Base-by-base conservation (phyloP, 2,888 invertebrate species). In the Leptopterna dolabrata region DNA sequence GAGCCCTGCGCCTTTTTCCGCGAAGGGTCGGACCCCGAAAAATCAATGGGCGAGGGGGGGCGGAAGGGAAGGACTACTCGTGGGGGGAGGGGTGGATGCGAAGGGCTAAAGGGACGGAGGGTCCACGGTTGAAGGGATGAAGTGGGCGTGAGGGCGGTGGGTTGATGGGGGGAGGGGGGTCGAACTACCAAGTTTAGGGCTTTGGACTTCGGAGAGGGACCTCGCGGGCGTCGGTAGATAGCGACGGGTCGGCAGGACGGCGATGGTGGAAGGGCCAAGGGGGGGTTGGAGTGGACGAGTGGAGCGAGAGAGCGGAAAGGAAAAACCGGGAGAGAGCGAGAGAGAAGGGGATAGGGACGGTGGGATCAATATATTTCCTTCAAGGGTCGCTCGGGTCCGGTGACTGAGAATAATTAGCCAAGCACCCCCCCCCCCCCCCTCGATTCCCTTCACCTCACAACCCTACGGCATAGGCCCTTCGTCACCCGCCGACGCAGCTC, bases 301-400 rank as follows among this genome's bases (percentile, higher is more conserved):
- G 1, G 51, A 29, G 27, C 16, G 81, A 81, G 81, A 45, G 6
- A 19, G 16, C 27, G 6, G 81, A 4, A 51, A 27, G 36, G 81
- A 19, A 30, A 16, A 29, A 81, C 30, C 30, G 81, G 30, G 30
- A 19, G 45, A 78, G 81, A 51, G 81, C 81, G 81, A 81, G 81
- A 45, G 81, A 51, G 81, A 45, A 0, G 24, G 27, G 6, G 78
- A 78, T 45, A 78, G 78, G 78, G 47, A 78, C 43, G 47, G 78
- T 14, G n/a, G 78, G 78, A 78, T 73, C 73, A 73, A 73, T 73
- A 73, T 73, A 73, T 73, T 73, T 73, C 73, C 73, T 73, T 73
- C 73, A 73, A 73, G 73, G 73, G 73, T 73, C 73, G 73, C 73
- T 36, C n/a, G 73, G 73, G 73, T 73, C 73, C 73, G 73, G 73